Evolutionary conservation across 2,888 invertebrate genomes (phyloP), one percentile per base, ranked within the genome.

Genomic region (Tipula lateralis): DNA sequence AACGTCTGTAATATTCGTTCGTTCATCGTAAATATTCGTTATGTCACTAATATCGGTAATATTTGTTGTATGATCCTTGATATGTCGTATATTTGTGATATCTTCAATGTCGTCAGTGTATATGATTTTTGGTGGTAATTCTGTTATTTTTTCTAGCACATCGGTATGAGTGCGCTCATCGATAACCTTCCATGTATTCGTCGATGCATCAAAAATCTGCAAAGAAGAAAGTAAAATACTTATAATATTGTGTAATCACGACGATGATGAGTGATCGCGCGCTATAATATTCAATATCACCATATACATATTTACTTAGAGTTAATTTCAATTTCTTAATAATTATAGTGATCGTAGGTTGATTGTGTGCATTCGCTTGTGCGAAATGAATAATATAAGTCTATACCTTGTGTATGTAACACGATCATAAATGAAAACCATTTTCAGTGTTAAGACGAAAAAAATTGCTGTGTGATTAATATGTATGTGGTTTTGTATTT

Each of bases 141-240:
- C 90, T 50, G 89, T 88, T 86, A 90, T 90, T 88, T 90, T 90
- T 87, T 90, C 90, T 85, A 90, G 88, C 80, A 90, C 90, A 88
- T 90, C 90, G 24, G 90, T 90, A 85, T 90, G 90, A 83, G 89
- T 89, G 86, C 89, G 89, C 86, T 90, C 90, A 86, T 90, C 90
- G 85, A 90, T 87, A 84, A 90, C 88, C 84, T 90, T 90, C 90
- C 90, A 90, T 84, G 90, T 90, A 86, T 90, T 90, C 86, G 90
- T 90, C 86, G 89, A 88, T 13, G 90, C 90, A 88, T 90, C 90
- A 86, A 90, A 90, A 85, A 90, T 90, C 90, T 89, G 50, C 44
- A 9, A 86, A 86, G 34, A 83, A 84, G 50, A 66, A 39, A 81
- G 85, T 85, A 85, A 34, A 82, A 24, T 82, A 84, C 39, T 30